Percentiles rank a stretch among this genome's conserved stretches.
Conservation (phyloP, 2,888 invertebrate genomes). For the Arenicola marina region DNA sequence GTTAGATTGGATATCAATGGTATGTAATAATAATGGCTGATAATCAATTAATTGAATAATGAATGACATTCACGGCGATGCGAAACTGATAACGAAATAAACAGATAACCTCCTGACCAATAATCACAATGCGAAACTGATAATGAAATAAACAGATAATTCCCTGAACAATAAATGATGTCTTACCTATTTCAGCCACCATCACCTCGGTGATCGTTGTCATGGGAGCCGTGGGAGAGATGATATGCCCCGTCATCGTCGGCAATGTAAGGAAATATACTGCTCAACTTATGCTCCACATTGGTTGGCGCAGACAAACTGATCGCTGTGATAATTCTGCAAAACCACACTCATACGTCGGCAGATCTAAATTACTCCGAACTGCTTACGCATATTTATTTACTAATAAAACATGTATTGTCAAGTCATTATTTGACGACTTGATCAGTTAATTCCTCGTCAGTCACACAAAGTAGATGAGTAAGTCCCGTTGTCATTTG, state of each 20-base stretch:
- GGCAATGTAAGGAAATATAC: slow-evolving; percentile 60
- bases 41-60: background rate
- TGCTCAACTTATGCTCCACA: background rate
- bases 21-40: background rate
- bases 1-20: background rate
- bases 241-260: slow-evolving; percentile 62
- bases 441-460: background rate
- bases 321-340: no score
- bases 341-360: no score
- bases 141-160: no score
- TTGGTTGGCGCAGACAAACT: no score
- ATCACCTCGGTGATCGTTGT: slow-evolving; percentile 62
- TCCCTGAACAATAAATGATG: no score
- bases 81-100: no score
- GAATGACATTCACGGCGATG: background rate
- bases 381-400: no score
- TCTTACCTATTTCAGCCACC: slow-evolving; percentile 50
- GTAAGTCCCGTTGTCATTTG: background rate
- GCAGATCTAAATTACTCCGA: no score
- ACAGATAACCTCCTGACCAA: no score
- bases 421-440: no score
- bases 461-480: background rate
- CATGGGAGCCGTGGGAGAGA: slow-evolving; percentile 63
- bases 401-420: no score
- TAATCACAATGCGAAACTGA: no score